These are phyloP conservation scores for Copidosoma floridanum DNA, from an alignment of 1,140 invertebrate genomes.

Conservation along the genomic window DNA sequence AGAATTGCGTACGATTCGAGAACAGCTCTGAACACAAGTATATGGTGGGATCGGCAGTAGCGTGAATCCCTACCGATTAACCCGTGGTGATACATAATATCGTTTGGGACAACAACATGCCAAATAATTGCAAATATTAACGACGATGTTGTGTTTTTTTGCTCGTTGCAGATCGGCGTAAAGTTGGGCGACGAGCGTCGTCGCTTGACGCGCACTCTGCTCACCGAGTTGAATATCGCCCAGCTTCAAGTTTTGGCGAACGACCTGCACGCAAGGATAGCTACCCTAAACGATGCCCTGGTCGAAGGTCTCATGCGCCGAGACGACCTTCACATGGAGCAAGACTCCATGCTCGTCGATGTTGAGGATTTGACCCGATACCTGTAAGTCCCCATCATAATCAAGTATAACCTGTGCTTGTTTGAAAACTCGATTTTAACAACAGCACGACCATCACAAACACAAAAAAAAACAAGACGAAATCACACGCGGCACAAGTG, in stretches of 20 bases:
- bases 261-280: conserved; percentile 90
- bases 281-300: conserved; percentile 84
- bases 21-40: no score
- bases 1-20: no score
- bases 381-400: no score
- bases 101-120: no score
- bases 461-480: no score
- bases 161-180: conserved; percentile 75
- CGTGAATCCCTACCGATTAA: conserved; percentile 10
- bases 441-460: no score
- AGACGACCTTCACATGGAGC: conserved; percentile 94
- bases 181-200: conserved; percentile 77
- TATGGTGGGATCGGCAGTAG: not conserved
- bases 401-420: no score
- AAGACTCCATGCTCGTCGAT: conserved; percentile 95
- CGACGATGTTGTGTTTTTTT: not conserved
- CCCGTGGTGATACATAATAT: no score
- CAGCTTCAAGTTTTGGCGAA: conserved; percentile 94
- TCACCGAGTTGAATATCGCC: conserved; percentile 92
- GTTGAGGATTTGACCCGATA: conserved; percentile 94
- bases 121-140: no score
- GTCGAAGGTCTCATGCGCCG: conserved; percentile 83
- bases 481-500: no score
- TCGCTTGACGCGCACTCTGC: conserved; percentile 75
- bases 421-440: no score